Evolutionary conservation across 2,888 invertebrate species (phyloP).

Genomic region (Leptura quadrifasciata): DNA sequence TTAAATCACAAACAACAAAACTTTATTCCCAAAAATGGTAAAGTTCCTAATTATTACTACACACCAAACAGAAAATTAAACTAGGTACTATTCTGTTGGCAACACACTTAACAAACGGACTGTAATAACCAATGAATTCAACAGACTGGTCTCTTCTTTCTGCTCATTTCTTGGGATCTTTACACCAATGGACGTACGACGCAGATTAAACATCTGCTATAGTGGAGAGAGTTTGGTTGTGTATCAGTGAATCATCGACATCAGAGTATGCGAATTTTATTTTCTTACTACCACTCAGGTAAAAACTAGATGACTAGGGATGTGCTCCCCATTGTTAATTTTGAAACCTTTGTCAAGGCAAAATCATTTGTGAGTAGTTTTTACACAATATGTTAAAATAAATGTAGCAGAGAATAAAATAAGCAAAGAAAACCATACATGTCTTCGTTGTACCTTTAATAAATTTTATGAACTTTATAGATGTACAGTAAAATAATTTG

Average conservation of each 20-base stretch:
- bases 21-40: not conserved
- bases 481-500: too few species aligned
- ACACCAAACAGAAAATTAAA: not conserved
- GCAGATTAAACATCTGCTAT: slow-evolving; percentile 11
- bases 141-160: slow-evolving; percentile 12
- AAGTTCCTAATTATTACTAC: not conserved
- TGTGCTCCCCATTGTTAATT: not conserved
- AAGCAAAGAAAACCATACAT: too few species aligned
- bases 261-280: not conserved
- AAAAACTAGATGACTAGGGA: not conserved
- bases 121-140: not conserved
- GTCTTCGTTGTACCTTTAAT: too few species aligned
- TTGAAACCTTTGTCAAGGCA: not conserved
- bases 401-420: too few species aligned
- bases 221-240: slow-evolving; percentile 9
- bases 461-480: too few species aligned
- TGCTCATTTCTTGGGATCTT: not conserved
- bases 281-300: not conserved
- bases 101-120: not conserved
- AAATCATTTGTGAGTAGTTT: too few species aligned
- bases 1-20: not conserved
- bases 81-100: not conserved
- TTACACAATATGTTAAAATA: too few species aligned
- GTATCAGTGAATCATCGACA: slow-evolving; percentile 9
- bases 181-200: slow-evolving; percentile 7